Conservation (phyloP, 2,888 invertebrate species). For the Ischnus inquisitorius region DNA sequence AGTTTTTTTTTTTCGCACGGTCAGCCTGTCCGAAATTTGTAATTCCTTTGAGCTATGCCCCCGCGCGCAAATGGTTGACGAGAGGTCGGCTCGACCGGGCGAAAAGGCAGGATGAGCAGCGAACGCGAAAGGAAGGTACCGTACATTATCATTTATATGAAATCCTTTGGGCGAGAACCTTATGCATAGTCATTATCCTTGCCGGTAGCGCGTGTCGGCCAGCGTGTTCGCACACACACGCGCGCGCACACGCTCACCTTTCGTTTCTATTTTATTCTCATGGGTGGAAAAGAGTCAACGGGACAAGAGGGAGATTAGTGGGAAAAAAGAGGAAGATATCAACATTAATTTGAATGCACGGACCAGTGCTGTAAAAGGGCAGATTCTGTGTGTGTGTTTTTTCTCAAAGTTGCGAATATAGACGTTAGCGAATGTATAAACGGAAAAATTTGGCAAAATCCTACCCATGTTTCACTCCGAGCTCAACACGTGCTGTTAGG, state of each 20-base stretch:
- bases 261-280: slow-evolving; percentile 56
- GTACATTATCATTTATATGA: slow-evolving; percentile 84
- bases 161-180: slow-evolving; percentile 82
- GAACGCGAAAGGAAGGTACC: slow-evolving; percentile 73
- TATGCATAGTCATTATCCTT: slow-evolving; percentile 81
- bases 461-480: neutral
- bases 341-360: slow-evolving; percentile 14
- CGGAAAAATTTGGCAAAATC: neutral
- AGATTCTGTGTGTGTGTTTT: neutral
- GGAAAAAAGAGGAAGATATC: slow-evolving; percentile 1
- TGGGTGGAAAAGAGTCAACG: neutral
- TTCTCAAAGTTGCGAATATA: neutral
- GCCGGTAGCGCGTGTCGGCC: slow-evolving; percentile 1
- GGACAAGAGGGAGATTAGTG: slow-evolving; percentile 13
- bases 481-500: too few relatives aligned
- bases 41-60: slow-evolving; percentile 82
- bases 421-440: too few relatives aligned
- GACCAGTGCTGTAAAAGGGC: neutral
- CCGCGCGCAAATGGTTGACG: slow-evolving; percentile 53
- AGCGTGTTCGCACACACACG: neutral
- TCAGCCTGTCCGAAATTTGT: slow-evolving; percentile 81
- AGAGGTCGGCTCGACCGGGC: slow-evolving; percentile 50
- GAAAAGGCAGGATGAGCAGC: slow-evolving; percentile 62
- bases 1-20: slow-evolving; percentile 73
- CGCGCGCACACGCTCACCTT: slow-evolving; percentile 8